These are phyloP conservation scores for Zelleria hepariella DNA, from an alignment of 2,888 invertebrate species.

Conservation along the genomic window DNA sequence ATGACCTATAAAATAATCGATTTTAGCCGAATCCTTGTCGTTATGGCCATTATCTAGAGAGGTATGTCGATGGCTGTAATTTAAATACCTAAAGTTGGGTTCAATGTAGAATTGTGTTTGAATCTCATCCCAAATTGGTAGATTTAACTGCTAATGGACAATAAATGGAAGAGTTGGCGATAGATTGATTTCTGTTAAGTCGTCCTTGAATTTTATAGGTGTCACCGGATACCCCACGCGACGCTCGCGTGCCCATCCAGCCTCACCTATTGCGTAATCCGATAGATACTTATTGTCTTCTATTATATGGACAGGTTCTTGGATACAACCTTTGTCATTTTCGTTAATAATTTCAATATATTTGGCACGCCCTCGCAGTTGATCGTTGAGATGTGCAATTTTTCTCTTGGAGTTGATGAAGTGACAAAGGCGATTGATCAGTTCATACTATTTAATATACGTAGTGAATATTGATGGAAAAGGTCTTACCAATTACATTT, in stretches of 20 bases:
- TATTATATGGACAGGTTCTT: not conserved
- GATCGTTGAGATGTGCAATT: not conserved
- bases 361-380: not conserved
- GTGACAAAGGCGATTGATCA: not conserved
- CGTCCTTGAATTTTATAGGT: conserved; percentile 56
- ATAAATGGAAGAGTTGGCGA: conserved; percentile 33
- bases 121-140: not conserved
- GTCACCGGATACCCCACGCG: conserved; percentile 26
- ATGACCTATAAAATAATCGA: not conserved
- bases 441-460: too few species aligned
- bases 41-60: not conserved
- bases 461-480: too few species aligned
- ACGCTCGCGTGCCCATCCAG: not conserved
- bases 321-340: not conserved
- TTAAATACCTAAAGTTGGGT: not conserved
- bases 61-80: not conserved
- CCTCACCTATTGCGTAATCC: not conserved
- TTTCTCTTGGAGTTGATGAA: not conserved
- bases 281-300: not conserved
- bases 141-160: conserved; percentile 30
- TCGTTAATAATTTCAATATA: not conserved
- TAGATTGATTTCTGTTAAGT: conserved; percentile 21
- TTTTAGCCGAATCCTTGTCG: not conserved
- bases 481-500: too few species aligned
- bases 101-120: too few species aligned